Evolutionary conservation across 2,797 vertebrate species (phyloP).

Genomic region (Rhynchonycteris naso): DNA sequence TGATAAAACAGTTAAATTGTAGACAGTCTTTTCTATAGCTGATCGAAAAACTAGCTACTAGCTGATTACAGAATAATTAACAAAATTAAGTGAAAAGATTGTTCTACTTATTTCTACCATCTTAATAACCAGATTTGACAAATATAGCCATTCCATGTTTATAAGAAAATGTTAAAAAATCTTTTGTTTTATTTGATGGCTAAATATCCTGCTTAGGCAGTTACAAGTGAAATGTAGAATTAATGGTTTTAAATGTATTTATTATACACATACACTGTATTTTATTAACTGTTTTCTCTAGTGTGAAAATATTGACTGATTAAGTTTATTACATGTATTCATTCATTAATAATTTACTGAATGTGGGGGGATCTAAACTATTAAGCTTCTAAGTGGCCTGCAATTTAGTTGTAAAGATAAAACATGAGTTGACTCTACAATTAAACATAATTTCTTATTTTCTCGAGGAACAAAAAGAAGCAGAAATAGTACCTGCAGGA

Average conservation of each 20-base stretch:
- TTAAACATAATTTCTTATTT: conserved; percentile 17
- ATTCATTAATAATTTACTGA: conserved; percentile 48
- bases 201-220: background rate
- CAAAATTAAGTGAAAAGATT: background rate
- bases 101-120: background rate
- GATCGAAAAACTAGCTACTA: background rate
- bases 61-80: background rate
- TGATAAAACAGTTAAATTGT: background rate
- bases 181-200: background rate
- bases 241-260: background rate
- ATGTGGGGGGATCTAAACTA: background rate
- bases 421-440: conserved; percentile 8
- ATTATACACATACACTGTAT: background rate
- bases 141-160: background rate
- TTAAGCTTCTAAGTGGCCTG: background rate
- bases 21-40: background rate
- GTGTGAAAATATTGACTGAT: background rate
- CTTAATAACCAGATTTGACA: background rate
- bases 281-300: background rate
- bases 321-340: background rate
- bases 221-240: background rate
- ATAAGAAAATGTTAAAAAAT: background rate
- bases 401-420: background rate
- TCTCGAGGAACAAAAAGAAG: background rate
- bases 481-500: background rate